Conservation (phyloP, 2,888 invertebrate genomes). For the Drosophila tanythrix region DNA sequence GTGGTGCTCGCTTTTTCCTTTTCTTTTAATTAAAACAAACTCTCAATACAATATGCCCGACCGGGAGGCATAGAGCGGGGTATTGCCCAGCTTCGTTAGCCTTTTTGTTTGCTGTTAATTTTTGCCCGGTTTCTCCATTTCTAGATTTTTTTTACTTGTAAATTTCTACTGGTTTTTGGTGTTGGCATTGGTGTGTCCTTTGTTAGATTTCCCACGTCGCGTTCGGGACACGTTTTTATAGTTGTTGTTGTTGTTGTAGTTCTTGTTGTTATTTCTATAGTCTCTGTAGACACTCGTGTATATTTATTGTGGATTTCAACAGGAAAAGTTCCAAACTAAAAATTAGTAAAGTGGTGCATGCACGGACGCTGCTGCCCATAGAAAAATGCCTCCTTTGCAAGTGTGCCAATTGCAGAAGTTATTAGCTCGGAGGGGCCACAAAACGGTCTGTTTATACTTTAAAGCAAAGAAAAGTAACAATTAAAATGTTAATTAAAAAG, state of each 20-base stretch:
- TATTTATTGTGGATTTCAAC: slow-evolving; percentile 70
- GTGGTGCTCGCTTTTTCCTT: slow-evolving; percentile 47
- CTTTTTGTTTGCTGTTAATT: slow-evolving; percentile 77
- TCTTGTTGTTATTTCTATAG: slow-evolving; percentile 33
- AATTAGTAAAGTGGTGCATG: slow-evolving; percentile 68
- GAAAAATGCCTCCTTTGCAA: slow-evolving; percentile 43
- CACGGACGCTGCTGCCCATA: slow-evolving; percentile 45
- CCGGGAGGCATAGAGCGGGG: slow-evolving; percentile 17
- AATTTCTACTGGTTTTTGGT: slow-evolving; percentile 23
- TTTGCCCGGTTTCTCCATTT: slow-evolving; percentile 36
- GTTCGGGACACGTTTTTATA: slow-evolving; percentile 52
- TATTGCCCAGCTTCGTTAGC: slow-evolving; percentile 43
- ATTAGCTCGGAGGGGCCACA: slow-evolving; percentile 33
- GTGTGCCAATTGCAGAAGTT: slow-evolving; percentile 72
- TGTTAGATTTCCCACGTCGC: slow-evolving; percentile 74
- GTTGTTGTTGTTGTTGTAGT: slow-evolving; percentile 24
- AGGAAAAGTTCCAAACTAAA: slow-evolving; percentile 74
- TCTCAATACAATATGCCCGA: slow-evolving; percentile 77
- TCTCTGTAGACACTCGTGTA: slow-evolving; percentile 64
- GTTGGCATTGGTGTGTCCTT: slow-evolving; percentile 58
- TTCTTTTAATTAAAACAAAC: slow-evolving; percentile 78
- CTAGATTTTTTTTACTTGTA: slow-evolving; percentile 21
- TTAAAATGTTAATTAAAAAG: too few species aligned
- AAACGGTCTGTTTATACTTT: slow-evolving; percentile 6
- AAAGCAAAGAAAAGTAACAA: background rate